Conservation (phyloP, 2,113 vertebrate species). For the Dicerorhinus sumatrensis region DNA sequence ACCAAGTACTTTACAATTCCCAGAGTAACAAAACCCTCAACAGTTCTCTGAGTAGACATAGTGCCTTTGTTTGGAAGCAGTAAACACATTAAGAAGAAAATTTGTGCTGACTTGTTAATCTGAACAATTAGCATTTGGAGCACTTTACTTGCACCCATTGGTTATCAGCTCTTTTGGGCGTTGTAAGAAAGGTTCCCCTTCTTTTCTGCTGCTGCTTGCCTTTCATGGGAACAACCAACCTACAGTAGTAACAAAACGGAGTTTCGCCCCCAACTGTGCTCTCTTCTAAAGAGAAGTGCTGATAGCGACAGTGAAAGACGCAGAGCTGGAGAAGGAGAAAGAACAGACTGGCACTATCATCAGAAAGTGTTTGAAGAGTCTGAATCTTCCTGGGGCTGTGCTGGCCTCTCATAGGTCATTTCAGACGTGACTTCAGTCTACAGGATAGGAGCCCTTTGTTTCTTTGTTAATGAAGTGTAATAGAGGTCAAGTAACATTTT, state of each 20-base stretch:
- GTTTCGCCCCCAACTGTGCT: no score
- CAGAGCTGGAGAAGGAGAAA: not conserved
- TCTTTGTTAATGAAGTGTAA: constrained; percentile 2
- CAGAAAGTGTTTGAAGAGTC: not conserved
- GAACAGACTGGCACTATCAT: not conserved
- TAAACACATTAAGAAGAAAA: not conserved
- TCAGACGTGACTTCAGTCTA: not conserved
- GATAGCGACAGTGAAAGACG: not conserved
- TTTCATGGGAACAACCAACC: not conserved
- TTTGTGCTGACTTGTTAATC: not conserved
- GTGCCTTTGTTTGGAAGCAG: not conserved
- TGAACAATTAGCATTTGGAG: not conserved
- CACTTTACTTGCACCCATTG: not conserved
- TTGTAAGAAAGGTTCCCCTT: not conserved
- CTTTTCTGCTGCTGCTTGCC: not conserved
- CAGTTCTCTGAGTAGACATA: not conserved
- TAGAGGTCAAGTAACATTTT: not conserved
- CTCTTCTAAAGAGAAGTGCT: not conserved
- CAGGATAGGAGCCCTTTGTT: not conserved
- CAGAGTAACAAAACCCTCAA: not conserved
- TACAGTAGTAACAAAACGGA: not conserved
- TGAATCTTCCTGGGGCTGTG: not conserved
- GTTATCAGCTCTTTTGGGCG: not conserved
- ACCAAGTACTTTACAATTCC: not conserved
- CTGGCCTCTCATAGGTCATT: not conserved